These are phyloP conservation scores for Conus ventricosus DNA, from an alignment of 1,140 invertebrate genomes.

Conservation along the genomic window DNA sequence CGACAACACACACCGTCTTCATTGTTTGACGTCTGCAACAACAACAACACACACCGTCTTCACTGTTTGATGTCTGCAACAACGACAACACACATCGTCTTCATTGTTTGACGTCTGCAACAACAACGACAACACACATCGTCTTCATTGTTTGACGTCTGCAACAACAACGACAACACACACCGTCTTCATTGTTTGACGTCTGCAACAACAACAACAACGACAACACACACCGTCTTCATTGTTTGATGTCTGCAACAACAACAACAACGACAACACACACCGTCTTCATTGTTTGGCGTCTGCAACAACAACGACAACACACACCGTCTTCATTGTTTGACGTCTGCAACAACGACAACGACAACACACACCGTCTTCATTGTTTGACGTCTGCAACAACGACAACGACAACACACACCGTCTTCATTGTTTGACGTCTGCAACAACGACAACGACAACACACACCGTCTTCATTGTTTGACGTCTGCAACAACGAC, in stretches of 20 bases:
- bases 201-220: background rate
- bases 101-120: background rate
- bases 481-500: too few species aligned
- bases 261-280: too few species aligned
- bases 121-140: too few species aligned
- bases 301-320: too few species aligned
- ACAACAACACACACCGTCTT: background rate
- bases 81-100: background rate
- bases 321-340: background rate
- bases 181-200: background rate
- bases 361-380: background rate
- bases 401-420: background rate
- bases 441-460: too few species aligned
- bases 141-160: conserved; percentile 4
- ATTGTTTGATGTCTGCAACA: background rate
- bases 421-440: background rate
- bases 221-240: background rate
- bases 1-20: background rate
- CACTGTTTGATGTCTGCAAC: conserved; percentile 26
- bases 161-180: background rate
- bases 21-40: background rate
- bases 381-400: background rate
- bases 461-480: too few species aligned
- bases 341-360: conserved; percentile 16
- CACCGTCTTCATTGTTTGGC: too few species aligned